Percentiles rank a stretch among this genome's conserved stretches.
Conservation (phyloP, 2,888 invertebrate species). For the Tromatobia lineatoria region DNA sequence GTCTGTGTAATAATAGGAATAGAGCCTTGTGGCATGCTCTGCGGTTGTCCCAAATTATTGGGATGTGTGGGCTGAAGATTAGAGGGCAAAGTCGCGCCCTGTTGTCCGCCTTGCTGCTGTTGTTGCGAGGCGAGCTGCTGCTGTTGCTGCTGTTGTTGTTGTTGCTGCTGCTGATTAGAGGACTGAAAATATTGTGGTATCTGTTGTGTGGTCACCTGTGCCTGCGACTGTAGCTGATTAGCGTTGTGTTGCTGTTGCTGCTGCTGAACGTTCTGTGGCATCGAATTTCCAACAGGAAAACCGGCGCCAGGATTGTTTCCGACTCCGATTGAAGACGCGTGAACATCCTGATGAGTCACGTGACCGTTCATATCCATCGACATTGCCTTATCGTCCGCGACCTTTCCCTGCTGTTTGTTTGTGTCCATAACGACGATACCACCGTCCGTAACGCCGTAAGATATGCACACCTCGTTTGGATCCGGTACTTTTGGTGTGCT, state of each 20-base stretch:
- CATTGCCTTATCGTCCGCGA: slow-evolving; percentile 77
- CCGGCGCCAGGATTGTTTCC: slow-evolving; percentile 78
- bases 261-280: slow-evolving; percentile 86
- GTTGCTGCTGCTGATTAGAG: slow-evolving; percentile 75
- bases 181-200: slow-evolving; percentile 79
- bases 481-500: slow-evolving; percentile 81
- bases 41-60: slow-evolving; percentile 87
- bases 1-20: slow-evolving; percentile 88
- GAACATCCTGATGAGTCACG: slow-evolving; percentile 78
- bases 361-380: slow-evolving; percentile 81
- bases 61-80: slow-evolving; percentile 87
- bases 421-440: slow-evolving; percentile 81
- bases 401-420: slow-evolving; percentile 74
- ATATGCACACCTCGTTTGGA: slow-evolving; percentile 84
- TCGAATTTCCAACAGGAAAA: slow-evolving; percentile 77
- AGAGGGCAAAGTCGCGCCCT: slow-evolving; percentile 88
- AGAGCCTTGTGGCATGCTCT: slow-evolving; percentile 87
- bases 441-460: slow-evolving; percentile 83
- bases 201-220: slow-evolving; percentile 84
- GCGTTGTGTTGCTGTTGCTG: slow-evolving; percentile 84
- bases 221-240: slow-evolving; percentile 86
- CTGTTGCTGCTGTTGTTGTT: slow-evolving; percentile 74
- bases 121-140: slow-evolving; percentile 78
- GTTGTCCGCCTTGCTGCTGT: slow-evolving; percentile 83
- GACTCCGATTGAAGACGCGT: slow-evolving; percentile 73